phyloP scores from a whole-genome alignment of 2,113 vertebrate genomes.

The Dipodomys merriami region DNA sequence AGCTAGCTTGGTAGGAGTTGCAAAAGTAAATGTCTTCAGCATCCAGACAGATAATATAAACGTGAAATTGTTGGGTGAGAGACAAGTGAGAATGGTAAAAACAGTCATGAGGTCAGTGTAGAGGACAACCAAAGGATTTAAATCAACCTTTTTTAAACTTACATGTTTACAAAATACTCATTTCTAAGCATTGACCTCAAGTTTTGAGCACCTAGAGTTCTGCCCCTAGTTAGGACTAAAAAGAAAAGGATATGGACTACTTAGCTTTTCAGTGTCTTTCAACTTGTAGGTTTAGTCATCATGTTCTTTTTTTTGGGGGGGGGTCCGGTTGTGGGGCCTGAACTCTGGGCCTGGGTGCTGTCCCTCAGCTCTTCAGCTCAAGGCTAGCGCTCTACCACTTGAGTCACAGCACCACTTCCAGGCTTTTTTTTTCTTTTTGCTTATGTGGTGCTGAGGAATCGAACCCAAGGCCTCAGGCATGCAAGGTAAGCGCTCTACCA shows the following conservation, averaged over 20 bases:
- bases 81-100: neutral
- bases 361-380: too few relatives aligned
- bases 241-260: neutral
- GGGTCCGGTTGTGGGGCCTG: too few relatives aligned
- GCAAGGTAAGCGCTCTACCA: too few relatives aligned
- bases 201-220: neutral
- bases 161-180: neutral
- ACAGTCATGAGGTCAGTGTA: neutral
- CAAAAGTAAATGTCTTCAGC: slow-evolving; percentile 27
- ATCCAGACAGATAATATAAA: slow-evolving; percentile 17
- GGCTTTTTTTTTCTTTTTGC: too few relatives aligned
- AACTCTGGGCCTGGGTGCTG: too few relatives aligned
- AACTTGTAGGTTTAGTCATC: slow-evolving; percentile 5
- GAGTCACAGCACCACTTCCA: too few relatives aligned
- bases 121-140: slow-evolving; percentile 31
- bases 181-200: slow-evolving; percentile 42
- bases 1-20: neutral
- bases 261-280: neutral
- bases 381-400: too few relatives aligned
- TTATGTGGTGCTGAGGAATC: too few relatives aligned
- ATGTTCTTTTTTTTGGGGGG: too few relatives aligned
- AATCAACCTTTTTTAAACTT: slow-evolving; percentile 7
- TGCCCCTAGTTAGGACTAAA: neutral
- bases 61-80: neutral
- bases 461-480: too few relatives aligned